A percentile compares a stretch with the other conserved stretches of the same genome.
Evolutionary conservation across 2,888 invertebrate genomes (phyloP).

Genomic region (Phrixothrix hirtus): DNA sequence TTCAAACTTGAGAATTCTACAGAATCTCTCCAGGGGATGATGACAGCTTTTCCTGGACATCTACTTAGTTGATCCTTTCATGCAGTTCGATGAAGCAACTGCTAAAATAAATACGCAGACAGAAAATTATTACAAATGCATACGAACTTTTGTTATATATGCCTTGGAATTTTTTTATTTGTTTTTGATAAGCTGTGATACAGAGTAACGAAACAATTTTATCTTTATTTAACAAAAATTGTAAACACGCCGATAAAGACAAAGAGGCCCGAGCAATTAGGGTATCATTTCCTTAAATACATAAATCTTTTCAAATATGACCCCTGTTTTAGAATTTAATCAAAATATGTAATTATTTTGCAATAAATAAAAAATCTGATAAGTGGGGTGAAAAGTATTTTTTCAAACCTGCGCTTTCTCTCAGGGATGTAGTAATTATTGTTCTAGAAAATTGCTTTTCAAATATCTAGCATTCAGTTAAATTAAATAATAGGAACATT

Average conservation of each 20-base stretch:
- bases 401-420: too few species aligned
- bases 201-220: background rate
- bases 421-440: too few species aligned
- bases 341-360: too few species aligned
- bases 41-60: slow-evolving; percentile 6
- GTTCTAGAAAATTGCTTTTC: too few species aligned
- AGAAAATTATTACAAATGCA: background rate
- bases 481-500: too few species aligned
- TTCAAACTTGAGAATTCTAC: slow-evolving; percentile 13
- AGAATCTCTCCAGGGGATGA: slow-evolving; percentile 11
- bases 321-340: too few species aligned
- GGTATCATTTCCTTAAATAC: too few species aligned
- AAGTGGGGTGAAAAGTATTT: too few species aligned
- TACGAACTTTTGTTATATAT: background rate
- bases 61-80: slow-evolving; percentile 2
- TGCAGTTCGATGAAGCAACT: background rate
- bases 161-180: background rate
- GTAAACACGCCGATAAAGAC: background rate
- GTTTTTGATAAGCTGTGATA: background rate
- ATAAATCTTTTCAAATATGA: too few species aligned
- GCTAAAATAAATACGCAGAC: background rate
- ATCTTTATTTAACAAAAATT: background rate
- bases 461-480: too few species aligned
- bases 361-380: too few species aligned
- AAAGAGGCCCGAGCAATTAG: too few species aligned